Conservation (phyloP, 2,888 invertebrate genomes). For the Plusia festucae region DNA sequence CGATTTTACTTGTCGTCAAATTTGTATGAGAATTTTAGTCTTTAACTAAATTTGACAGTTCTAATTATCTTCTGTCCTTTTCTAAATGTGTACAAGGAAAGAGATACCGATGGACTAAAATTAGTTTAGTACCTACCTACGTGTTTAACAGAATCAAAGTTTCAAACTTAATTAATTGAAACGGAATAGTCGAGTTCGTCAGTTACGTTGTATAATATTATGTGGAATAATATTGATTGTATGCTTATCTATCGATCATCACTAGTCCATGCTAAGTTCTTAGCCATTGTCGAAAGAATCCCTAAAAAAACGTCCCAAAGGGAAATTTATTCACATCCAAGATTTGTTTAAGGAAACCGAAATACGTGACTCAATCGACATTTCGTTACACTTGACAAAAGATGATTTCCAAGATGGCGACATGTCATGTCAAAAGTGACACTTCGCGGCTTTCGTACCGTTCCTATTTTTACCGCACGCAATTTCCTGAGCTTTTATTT, state of each 20-base stretch:
- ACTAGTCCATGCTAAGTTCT: conserved; percentile 26
- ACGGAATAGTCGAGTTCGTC: neutral
- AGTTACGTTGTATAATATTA: neutral
- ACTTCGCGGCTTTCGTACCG: conserved; percentile 62
- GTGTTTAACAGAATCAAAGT: too few relatives aligned
- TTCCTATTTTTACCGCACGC: conserved; percentile 70
- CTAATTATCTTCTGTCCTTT: too few relatives aligned
- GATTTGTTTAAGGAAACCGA: conserved; percentile 78
- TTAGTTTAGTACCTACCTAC: too few relatives aligned
- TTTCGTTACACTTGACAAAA: conserved; percentile 75
- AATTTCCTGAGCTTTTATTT: conserved; percentile 81
- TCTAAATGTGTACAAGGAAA: too few relatives aligned
- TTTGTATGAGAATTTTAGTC: too few relatives aligned
- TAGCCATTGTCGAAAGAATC: conserved; percentile 44
- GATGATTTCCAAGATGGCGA: conserved; percentile 78
- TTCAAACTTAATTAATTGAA: neutral
- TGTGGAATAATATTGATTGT: neutral
- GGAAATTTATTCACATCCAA: conserved; percentile 66
- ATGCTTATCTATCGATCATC: neutral
- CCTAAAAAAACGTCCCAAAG: conserved; percentile 46
- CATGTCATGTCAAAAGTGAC: conserved; percentile 77
- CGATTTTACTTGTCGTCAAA: too few relatives aligned
- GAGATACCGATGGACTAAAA: too few relatives aligned
- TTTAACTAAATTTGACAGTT: too few relatives aligned
- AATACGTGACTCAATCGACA: conserved; percentile 82